Conservation (phyloP, 1,140 invertebrate genomes). For the Caenorhabditis remanei region DNA sequence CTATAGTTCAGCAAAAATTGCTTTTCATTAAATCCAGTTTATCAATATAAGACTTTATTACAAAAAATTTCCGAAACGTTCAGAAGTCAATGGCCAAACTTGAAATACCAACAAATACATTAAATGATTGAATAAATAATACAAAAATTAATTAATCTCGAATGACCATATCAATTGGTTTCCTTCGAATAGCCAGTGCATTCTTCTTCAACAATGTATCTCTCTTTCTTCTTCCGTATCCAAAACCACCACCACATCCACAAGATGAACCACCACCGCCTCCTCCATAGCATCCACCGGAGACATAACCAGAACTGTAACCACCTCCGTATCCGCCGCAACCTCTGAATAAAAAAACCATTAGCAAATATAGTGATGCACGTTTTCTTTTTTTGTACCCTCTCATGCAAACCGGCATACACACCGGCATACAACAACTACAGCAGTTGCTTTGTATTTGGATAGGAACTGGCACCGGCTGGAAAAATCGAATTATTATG, state of each 20-base stretch:
- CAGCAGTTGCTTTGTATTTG: constrained; percentile 65
- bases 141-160: background rate
- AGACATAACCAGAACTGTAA: constrained; percentile 46
- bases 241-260: constrained; percentile 47
- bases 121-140: background rate
- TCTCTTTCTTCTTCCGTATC: constrained; percentile 60
- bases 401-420: constrained; percentile 69
- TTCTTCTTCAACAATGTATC: constrained; percentile 46
- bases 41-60: too few species aligned
- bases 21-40: too few species aligned
- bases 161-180: constrained; percentile 43
- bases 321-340: constrained; percentile 54
- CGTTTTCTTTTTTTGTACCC: constrained; percentile 29
- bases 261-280: constrained; percentile 23
- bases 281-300: constrained; percentile 56
- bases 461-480: constrained; percentile 37
- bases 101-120: background rate
- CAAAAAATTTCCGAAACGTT: too few species aligned
- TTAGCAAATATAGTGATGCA: constrained; percentile 36
- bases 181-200: constrained; percentile 9
- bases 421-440: constrained; percentile 69
- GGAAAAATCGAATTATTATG: background rate
- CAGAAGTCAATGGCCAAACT: background rate
- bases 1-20: too few species aligned
- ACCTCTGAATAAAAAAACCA: constrained; percentile 50